These are phyloP conservation scores for Gisinianus flammeolus DNA, from an alignment of 2,888 invertebrate species.

Conservation along the genomic window DNA sequence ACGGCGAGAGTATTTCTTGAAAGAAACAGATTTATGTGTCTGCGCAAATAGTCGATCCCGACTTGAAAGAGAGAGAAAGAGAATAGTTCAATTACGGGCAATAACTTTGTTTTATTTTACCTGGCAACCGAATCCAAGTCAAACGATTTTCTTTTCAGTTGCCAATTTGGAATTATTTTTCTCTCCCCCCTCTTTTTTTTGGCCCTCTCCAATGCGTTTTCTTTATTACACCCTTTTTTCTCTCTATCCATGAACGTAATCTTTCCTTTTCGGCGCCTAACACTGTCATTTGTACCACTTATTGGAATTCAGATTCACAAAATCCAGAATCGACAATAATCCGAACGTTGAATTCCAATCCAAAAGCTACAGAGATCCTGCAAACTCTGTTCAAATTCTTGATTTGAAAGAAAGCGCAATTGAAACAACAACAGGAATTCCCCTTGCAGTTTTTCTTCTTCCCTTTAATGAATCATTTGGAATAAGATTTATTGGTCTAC, in stretches of 20 bases:
- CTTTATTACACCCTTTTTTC: no score
- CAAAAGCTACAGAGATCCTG: no score
- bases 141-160: background rate
- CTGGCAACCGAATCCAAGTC: constrained; percentile 1
- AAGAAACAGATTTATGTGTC: constrained; percentile 12
- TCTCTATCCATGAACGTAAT: background rate
- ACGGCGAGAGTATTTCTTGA: background rate
- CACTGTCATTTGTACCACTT: background rate
- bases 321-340: background rate
- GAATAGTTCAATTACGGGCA: background rate
- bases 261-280: no score
- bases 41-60: constrained; percentile 15
- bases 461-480: no score
- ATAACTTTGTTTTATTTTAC: constrained; percentile 1
- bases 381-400: no score
- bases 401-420: no score
- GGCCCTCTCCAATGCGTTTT: no score
- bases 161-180: background rate
- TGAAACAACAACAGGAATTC: no score
- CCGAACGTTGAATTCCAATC: background rate
- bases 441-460: no score
- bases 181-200: background rate
- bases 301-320: background rate
- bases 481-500: no score
- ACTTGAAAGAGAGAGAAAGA: background rate